Percentiles rank a stretch among this genome's conserved stretches.
These are phyloP conservation scores for Pyrrhosoma nymphula DNA, from an alignment of 2,888 invertebrate genomes.

Conservation along the genomic window DNA sequence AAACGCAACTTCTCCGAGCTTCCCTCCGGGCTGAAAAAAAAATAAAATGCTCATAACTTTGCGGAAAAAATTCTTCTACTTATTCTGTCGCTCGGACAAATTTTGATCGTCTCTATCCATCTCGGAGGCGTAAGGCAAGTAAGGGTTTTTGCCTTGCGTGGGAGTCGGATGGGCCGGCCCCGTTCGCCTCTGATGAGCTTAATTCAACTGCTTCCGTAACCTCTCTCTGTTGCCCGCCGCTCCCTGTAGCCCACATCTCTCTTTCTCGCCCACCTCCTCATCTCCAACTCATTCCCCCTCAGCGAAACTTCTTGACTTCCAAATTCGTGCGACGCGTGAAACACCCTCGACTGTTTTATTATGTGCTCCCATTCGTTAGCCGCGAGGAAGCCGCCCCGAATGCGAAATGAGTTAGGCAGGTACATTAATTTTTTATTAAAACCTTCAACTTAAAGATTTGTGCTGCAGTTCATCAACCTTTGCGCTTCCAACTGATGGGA, in stretches of 20 bases:
- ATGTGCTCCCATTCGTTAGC: background rate
- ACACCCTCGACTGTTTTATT: background rate
- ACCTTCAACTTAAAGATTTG: no score
- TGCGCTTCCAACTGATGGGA: no score
- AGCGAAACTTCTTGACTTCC: background rate
- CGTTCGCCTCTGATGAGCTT: background rate
- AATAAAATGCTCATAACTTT: background rate
- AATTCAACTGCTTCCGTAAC: constrained; percentile 15
- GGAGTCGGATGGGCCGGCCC: background rate
- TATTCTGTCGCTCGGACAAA: background rate
- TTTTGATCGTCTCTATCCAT: constrained; percentile 22
- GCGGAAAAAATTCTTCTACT: background rate
- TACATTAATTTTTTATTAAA: no score
- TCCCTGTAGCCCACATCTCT: background rate
- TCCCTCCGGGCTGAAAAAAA: background rate
- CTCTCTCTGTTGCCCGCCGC: background rate
- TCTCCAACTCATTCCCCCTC: background rate
- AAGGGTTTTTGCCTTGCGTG: background rate
- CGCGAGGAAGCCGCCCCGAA: background rate
- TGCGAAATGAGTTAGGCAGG: background rate
- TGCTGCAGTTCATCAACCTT: no score
- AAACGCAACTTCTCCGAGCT: background rate
- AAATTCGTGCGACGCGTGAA: background rate
- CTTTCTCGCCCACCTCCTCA: background rate
- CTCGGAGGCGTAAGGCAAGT: background rate